Evolutionary conservation across 2,888 invertebrate species (phyloP).

Genomic region (Drosophila atroscutellata): DNA sequence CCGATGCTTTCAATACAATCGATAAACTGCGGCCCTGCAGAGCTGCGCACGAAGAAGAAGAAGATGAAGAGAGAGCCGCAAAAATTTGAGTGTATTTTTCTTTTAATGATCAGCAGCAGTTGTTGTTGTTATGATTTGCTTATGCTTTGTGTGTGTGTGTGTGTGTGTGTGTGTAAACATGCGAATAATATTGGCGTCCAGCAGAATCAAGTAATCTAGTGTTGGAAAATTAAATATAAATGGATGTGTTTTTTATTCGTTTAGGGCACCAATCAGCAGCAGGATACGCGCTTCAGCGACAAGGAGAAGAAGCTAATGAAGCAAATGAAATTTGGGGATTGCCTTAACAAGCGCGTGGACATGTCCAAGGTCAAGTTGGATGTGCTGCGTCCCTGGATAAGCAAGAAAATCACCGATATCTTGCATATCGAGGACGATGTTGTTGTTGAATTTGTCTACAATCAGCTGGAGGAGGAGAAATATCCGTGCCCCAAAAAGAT

Average conservation of each 20-base stretch:
- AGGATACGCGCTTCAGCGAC: slow-evolving; percentile 99
- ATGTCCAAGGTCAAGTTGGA: slow-evolving; percentile 99
- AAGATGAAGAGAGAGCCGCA: slow-evolving; percentile 8
- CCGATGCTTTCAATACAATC: slow-evolving; percentile 52
- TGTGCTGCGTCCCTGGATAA: slow-evolving; percentile 99
- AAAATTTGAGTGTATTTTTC: not conserved
- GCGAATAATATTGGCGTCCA: not conserved
- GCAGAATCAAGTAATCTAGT: not conserved
- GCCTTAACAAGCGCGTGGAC: slow-evolving; percentile 97
- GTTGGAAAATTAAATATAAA: not conserved
- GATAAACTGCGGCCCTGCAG: slow-evolving; percentile 61
- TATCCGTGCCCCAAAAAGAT: slow-evolving; percentile 99
- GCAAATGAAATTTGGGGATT: slow-evolving; percentile 99
- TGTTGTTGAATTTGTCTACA: slow-evolving; percentile 99
- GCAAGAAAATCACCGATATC: slow-evolving; percentile 97
- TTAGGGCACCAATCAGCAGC: slow-evolving; percentile 99
- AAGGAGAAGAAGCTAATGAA: slow-evolving; percentile 99
- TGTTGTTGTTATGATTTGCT: not conserved
- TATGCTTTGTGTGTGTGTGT: not conserved
- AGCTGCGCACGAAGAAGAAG: slow-evolving; percentile 17
- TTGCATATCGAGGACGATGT: slow-evolving; percentile 99
- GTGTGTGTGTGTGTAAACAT: not conserved
- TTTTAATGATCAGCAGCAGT: not conserved
- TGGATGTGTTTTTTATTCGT: slow-evolving; percentile 18
- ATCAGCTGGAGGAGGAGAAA: slow-evolving; percentile 97